Base-by-base conservation (phyloP, 2,797 vertebrate genomes). In the Orestias chungarensis region DNA sequence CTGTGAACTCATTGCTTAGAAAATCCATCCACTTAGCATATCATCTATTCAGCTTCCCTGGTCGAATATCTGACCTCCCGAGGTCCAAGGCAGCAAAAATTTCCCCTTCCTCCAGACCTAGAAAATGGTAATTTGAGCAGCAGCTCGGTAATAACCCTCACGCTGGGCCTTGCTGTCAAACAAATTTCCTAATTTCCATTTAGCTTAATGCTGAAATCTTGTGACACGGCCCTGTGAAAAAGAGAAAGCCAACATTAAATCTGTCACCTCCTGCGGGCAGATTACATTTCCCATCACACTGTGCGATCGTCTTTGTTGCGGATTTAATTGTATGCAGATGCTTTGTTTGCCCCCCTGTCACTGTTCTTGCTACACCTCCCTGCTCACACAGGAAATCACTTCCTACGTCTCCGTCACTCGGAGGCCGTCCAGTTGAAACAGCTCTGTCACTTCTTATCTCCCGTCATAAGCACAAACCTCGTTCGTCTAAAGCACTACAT, bases 391-490 rank as follows among this genome's bases (percentile, higher is more conserved):
- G 80, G 80, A 83, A 75, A 78, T 77, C 75, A 68, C 62, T 44
- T 1, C 54, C 46, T 23, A 25, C 59, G 0, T 40, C 23, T 66
- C 18, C 27, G 3, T 64, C 68, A 47, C 64, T 31, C 17, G 7
- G 49, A 62, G 64, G 64, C 75, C 3, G 44, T 43, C 65, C 27
- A 78, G 46, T 70, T 64, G 62, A 31, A 81, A 50, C 76, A 64
- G 73, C 70, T 79, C 76, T 66, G 68, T 78, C 83, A 70, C 74
- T 67, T 82, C 76, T 79, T 76, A 75, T 76, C 76, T 82, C 50
- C 74, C 31, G 44, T 86, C 86, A 76, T 14, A 18, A 74, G 50
- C 74, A 43, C 65, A 68, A 72, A 84, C 71, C 71, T 81, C 70
- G 72, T 81, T 79, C 68, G 59, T 79, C 64, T 76, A 52, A 82